Base-by-base conservation (phyloP, 2,113 vertebrate species). In the Phalacrocorax brasilianus region DNA sequence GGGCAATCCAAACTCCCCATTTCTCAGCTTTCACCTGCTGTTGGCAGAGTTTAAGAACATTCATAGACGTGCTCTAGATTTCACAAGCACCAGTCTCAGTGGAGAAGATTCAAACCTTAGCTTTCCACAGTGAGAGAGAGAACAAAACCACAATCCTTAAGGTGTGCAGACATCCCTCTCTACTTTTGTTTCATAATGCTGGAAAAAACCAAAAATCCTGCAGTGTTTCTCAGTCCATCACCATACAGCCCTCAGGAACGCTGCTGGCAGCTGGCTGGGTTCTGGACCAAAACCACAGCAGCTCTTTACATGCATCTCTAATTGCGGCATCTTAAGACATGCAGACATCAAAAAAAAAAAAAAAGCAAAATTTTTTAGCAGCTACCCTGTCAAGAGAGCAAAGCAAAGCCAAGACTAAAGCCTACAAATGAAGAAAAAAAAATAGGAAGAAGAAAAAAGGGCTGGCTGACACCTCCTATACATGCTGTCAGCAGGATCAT, bases 401-500 rank as follows among this genome's bases (percentile, higher is more conserved):
- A 84, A 80, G 76, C 59, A 66, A 93, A 97, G 80, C 61, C 73
- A 94, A 87, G 63, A 52, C 61, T 63, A 75, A 96, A 93, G 74
- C 47, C 23, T 87, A 87, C n/a, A 87, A 91, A 81, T 8, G 14
- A 82, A 85, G 45, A n/a, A 70, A 81, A 72, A 61, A 52, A 61
- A 38, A 88, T 5, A 84, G 24, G 32, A 86, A 74, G 23, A 55
- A 91, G 52, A 42, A 92, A 91, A 79, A 78, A 88, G 35, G 19
- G 33, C 76, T 94, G 94, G 73, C 91, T 93, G 91, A 92, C 91
- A 94, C 73, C 81, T 95, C 88, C 80, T 89, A 44, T 91, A 91
- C 74, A 28, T 4, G 74, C 80, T 92, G 91, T 86, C 96, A 95
- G 90, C 83, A 71, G 85, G 79, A 96, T 86, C 72, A 72, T 63